A percentile compares a stretch with the other conserved stretches of the same genome.
Evolutionary conservation across 2,113 vertebrate species (phyloP).

Genomic region (Leucopsar rothschildi): DNA sequence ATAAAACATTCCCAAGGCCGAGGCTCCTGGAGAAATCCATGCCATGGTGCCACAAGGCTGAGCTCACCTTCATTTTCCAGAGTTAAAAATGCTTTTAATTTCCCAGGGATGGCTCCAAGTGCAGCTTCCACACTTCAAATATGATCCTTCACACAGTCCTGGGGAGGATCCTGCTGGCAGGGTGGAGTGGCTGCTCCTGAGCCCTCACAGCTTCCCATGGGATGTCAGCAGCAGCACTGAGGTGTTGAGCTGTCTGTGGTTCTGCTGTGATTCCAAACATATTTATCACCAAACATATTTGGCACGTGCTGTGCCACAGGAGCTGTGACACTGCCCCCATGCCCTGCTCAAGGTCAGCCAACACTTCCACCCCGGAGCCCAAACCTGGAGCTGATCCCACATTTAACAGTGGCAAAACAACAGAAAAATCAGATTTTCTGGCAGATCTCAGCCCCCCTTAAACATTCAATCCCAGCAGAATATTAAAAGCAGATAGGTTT

Average conservation of each 20-base stretch:
- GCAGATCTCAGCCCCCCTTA: background rate
- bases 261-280: background rate
- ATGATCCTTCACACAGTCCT: accelerated
- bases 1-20: background rate
- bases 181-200: background rate
- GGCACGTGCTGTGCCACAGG: accelerated
- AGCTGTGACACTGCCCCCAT: accelerated
- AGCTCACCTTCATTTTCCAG: accelerated
- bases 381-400: background rate
- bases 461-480: background rate
- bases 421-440: background rate
- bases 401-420: accelerated
- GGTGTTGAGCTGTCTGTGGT: background rate
- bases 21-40: accelerated
- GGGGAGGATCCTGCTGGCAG: background rate
- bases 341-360: background rate
- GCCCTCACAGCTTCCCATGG: background rate
- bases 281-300: background rate
- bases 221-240: accelerated
- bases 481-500: background rate
- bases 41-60: accelerated
- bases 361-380: background rate
- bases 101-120: background rate
- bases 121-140: background rate
- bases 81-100: background rate